Conservation (phyloP, 2,888 invertebrate species). For the Hirtodrosophila trivittata region DNA sequence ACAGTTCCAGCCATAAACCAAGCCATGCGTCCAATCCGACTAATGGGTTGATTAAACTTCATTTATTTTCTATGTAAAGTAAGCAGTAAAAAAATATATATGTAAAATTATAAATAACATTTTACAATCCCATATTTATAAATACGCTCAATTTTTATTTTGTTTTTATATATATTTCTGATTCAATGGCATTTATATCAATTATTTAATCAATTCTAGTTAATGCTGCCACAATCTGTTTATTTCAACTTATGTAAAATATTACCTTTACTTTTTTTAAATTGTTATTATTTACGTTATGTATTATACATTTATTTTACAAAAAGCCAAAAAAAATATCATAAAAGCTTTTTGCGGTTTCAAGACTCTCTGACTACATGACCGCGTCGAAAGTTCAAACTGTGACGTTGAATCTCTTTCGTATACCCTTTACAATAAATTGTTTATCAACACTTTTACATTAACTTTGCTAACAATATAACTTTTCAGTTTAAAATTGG, state of each 20-base stretch:
- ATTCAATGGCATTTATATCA: no score
- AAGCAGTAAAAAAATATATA: slow-evolving; percentile 22
- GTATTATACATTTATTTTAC: slow-evolving; percentile 5
- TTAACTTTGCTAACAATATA: no score
- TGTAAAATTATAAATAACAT: slow-evolving; percentile 30
- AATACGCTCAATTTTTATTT: slow-evolving; percentile 9
- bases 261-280: no score
- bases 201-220: no score
- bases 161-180: background rate
- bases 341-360: slow-evolving; percentile 47
- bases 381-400: slow-evolving; percentile 35
- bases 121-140: slow-evolving; percentile 14
- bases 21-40: slow-evolving; percentile 57
- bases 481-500: no score
- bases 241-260: no score
- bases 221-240: no score
- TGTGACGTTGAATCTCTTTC: slow-evolving; percentile 21
- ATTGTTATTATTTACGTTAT: background rate
- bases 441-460: background rate
- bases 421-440: slow-evolving; percentile 14
- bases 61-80: slow-evolving; percentile 55
- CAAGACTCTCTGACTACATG: slow-evolving; percentile 12
- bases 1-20: slow-evolving; percentile 32
- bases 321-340: slow-evolving; percentile 20
- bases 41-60: slow-evolving; percentile 65